Base-by-base conservation (phyloP, 2,113 vertebrate genomes). In the Nyctereutes procyonoides region DNA sequence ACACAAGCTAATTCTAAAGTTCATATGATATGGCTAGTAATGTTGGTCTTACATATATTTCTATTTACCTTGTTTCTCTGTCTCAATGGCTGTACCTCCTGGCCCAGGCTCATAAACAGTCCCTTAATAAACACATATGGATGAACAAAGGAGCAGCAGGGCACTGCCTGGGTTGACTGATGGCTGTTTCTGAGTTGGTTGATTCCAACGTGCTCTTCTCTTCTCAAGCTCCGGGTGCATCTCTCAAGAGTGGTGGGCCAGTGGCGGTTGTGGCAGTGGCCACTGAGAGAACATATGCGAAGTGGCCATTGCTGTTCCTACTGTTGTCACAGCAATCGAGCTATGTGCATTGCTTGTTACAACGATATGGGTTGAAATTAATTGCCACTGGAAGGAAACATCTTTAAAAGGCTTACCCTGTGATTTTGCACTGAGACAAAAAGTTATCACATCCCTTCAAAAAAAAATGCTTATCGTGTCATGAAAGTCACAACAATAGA, bases 251-350 rank as follows among this genome's bases (percentile, higher is more conserved):
- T 55, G 14, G 5, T 14, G 5, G 11, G 74, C 55, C 43, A 55
- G 10, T 0, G 2, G 13, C 3, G 2, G 73, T 51, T 16, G 10
- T 19, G 24, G 20, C 13, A 14, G 16, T 0, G 6, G 55, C 55
- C 43, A 26, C 1, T 30, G 9, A 1, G 10, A 53, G 20, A 15
- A 35, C 26, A 9, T 12, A 67, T 14, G 32, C 58, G 51, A 67
- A 76, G 88, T 2, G 38, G 19, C 48, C 60, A 5, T 53, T 15
- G 3, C 28, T 3, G 4, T 22, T 56, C 26, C 76, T 8, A 15
- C 7, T 1, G n/a, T 6, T 22, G 51, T n/a, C 58, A 22, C n/a
- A 90, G 67, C 9, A 55, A 6, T 2, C 0, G 1, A 71, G 22
- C 20, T 20, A 4, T 3, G 24, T 7, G 22, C n/a, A 7, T 8